Evolutionary conservation across 2,113 vertebrate genomes (phyloP).

Genomic region (Hypanus sabinus): DNA sequence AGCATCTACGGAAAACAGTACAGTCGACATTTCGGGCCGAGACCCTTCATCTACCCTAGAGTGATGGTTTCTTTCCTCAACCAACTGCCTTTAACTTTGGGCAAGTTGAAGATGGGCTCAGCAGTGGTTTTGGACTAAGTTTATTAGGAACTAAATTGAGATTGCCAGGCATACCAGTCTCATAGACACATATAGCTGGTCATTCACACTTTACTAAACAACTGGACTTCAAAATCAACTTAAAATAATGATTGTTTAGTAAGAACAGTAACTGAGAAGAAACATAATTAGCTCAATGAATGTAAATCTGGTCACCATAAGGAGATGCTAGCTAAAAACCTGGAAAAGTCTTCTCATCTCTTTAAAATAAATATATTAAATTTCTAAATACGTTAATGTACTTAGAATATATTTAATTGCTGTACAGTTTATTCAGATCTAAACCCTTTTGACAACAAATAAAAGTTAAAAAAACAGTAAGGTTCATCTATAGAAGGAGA

Average conservation of each 20-base stretch:
- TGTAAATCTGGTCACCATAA: background rate
- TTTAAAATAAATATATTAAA: background rate
- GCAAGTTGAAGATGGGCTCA: background rate
- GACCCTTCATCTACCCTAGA: too few species aligned
- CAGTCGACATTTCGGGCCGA: too few species aligned
- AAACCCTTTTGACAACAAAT: conserved; percentile 5
- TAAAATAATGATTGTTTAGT: background rate
- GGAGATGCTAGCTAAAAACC: background rate
- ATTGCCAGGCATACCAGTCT: background rate
- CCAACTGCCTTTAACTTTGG: background rate
- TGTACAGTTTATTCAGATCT: background rate
- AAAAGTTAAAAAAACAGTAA: conserved; percentile 21
- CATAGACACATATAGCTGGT: background rate
- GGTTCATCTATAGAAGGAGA: conserved; percentile 3
- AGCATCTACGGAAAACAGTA: too few species aligned
- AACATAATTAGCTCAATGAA: background rate
- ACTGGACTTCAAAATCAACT: background rate
- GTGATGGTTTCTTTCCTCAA: background rate
- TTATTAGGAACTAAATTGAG: background rate
- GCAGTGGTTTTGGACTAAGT: background rate
- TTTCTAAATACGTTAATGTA: background rate
- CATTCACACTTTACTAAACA: background rate
- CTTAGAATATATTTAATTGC: conserved; percentile 5
- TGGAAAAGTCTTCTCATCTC: background rate
- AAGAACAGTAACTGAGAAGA: background rate